Evolutionary conservation across 2,888 invertebrate genomes (phyloP), one percentile per base, ranked within the genome.

Genomic region (Therioaphis trifolii): DNA sequence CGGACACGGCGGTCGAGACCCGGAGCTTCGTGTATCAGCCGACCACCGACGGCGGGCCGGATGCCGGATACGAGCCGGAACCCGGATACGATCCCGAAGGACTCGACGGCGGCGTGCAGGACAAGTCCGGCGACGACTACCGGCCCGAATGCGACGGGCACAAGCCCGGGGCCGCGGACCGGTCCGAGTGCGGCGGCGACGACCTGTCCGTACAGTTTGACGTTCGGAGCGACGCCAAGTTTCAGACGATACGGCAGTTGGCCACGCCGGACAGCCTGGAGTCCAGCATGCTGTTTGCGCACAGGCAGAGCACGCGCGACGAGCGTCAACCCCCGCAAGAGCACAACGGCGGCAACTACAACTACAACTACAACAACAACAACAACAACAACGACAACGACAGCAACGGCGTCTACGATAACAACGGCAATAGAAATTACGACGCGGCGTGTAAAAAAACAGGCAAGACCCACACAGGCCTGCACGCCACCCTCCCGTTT

Each of bases 1-100:
- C 89, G 4, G 89, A 89, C 84, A 87, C 89, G 0, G 87, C 87
- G 76, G 88, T 89, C 7, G 87, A 89, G 86, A 87, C 88, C 0
- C 87, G 87, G 69, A 87, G 87, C 78, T 88, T 87, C 3, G 21
- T 18, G 18, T 72, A 72, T 14, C 46, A 2, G 14, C n/a, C n/a
- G n/a, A n/a, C n/a, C n/a, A 24, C 15, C 4, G 61, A 46, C 2
- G 40, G 14, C 11, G 27, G n/a, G 15, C 14, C 52, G 35, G 35
- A 35, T 35, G 52, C 52, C n/a, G 12, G 58, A 12, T 3, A 27
- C 21, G 9, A 9, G 5, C 14, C 12, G 58, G 35, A 21, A 24
- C 24, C 21, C 61, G 71, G n/a, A n/a, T n/a, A 11, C 43, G 43
- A 35, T 35, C 4, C 35, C 21, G 35, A 21, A 69, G 24, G 58